phyloP scores from a whole-genome alignment of 1,140 invertebrate species.

The Ips nitidus region DNA sequence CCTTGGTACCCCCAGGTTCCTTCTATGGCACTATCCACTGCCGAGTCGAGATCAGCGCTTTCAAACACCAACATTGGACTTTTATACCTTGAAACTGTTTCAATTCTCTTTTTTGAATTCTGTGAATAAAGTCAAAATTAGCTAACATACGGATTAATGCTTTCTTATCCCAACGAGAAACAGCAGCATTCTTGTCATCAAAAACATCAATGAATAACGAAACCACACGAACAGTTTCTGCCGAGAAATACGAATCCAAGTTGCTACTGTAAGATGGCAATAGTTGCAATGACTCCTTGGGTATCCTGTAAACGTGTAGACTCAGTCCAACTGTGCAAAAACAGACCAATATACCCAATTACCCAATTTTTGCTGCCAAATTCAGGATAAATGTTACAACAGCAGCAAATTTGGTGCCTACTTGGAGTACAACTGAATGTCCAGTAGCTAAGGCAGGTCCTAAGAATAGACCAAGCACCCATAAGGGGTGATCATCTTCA shows the following conservation, averaged over 20 bases:
- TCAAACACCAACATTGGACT: conserved; percentile 61
- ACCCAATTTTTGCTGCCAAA: conserved; percentile 45
- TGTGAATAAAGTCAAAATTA: too few relatives aligned
- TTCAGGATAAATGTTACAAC: conserved; percentile 39
- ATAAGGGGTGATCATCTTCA: conserved; percentile 37
- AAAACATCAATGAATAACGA: conserved; percentile 33
- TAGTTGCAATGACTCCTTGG: conserved; percentile 31
- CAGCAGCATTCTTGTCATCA: conserved; percentile 24
- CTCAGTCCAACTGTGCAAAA: too few relatives aligned
- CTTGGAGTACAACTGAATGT: conserved; percentile 40
- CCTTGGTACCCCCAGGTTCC: conserved; percentile 60
- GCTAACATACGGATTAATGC: conserved; percentile 32
- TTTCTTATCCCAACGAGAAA: conserved; percentile 29
- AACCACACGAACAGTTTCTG: conserved; percentile 26
- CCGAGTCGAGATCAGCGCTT: conserved; percentile 61
- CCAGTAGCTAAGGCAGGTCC: conserved; percentile 45
- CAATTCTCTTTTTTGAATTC: too few relatives aligned
- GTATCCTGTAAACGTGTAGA: conserved; percentile 35
- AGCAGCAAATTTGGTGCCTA: conserved; percentile 32
- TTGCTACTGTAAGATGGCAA: conserved; percentile 34
- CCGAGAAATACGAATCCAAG: conserved; percentile 26
- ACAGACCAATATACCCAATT: neutral
- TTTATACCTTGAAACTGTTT: conserved; percentile 46
- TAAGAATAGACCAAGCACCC: conserved; percentile 41
- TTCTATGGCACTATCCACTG: conserved; percentile 58